phyloP scores from a whole-genome alignment of 2,113 vertebrate genomes.

The Struthio camelus region DNA sequence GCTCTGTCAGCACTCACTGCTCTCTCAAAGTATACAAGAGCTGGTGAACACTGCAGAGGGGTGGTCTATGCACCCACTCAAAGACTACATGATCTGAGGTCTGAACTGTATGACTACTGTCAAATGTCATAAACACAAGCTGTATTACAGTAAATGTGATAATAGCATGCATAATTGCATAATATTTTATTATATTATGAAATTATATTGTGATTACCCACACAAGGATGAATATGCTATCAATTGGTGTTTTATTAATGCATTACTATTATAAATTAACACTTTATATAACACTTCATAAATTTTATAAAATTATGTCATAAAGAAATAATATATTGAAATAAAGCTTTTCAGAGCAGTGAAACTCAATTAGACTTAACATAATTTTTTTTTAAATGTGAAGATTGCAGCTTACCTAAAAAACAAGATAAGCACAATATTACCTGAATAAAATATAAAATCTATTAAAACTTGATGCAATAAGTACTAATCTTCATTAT shows the following conservation, averaged over 20 bases:
- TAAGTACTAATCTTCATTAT: not conserved
- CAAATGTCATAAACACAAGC: not conserved
- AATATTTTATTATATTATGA: not conserved
- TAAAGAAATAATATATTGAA: not conserved
- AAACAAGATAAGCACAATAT: not conserved
- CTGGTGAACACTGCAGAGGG: not conserved
- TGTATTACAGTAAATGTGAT: not conserved
- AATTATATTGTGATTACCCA: not conserved
- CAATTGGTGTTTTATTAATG: not conserved
- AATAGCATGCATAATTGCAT: not conserved
- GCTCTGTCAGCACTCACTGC: not conserved
- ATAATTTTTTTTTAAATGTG: not conserved
- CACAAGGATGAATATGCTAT: not conserved
- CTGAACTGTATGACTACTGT: not conserved
- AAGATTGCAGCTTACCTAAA: not conserved
- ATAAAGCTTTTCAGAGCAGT: not conserved
- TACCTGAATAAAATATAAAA: not conserved
- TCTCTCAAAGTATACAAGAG: accelerated
- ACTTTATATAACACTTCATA: not conserved
- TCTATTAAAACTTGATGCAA: no score
- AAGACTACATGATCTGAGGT: accelerated
- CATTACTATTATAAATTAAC: not conserved
- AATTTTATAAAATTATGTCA: not conserved
- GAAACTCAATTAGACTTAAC: not conserved
- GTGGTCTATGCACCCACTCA: no score